These are phyloP conservation scores for Nycticebus coucang DNA, from an alignment of 2,113 vertebrate genomes.

Conservation along the genomic window DNA sequence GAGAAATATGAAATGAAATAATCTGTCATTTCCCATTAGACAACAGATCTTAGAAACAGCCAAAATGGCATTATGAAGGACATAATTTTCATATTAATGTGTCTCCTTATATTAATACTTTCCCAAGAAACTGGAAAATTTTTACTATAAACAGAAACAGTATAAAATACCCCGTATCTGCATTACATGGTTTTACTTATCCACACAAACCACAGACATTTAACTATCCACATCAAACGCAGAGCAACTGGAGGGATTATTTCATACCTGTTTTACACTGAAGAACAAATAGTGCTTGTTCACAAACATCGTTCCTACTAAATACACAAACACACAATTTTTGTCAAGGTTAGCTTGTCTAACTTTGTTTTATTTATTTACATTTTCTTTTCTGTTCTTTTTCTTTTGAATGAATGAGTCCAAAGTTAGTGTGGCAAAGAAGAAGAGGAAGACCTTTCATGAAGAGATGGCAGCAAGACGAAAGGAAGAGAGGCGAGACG, in stretches of 20 bases:
- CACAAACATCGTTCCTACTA: background rate
- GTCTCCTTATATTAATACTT: background rate
- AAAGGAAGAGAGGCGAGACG: background rate
- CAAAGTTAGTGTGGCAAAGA: background rate
- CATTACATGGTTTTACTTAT: background rate
- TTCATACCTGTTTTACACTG: background rate
- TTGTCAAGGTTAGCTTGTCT: background rate
- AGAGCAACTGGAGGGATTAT: background rate
- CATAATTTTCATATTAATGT: background rate
- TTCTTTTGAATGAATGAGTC: background rate
- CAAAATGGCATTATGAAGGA: slow-evolving; percentile 37
- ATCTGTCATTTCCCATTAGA: slow-evolving; percentile 50
- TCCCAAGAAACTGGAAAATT: slow-evolving; percentile 29
- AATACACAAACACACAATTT: background rate
- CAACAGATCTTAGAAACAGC: slow-evolving; percentile 11
- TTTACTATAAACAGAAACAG: slow-evolving; percentile 3
- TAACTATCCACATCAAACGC: background rate
- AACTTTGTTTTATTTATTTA: too few species aligned
- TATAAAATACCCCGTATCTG: background rate
- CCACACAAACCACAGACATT: background rate
- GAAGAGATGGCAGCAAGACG: background rate
- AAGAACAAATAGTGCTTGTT: background rate
- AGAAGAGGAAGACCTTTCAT: background rate
- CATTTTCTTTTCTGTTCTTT: too few species aligned
- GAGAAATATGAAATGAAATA: slow-evolving; percentile 61